A percentile compares a stretch with the other conserved stretches of the same genome.
Evolutionary conservation across 2,888 invertebrate species (phyloP).

Genomic region (Himalopsyche kuldschensis): DNA sequence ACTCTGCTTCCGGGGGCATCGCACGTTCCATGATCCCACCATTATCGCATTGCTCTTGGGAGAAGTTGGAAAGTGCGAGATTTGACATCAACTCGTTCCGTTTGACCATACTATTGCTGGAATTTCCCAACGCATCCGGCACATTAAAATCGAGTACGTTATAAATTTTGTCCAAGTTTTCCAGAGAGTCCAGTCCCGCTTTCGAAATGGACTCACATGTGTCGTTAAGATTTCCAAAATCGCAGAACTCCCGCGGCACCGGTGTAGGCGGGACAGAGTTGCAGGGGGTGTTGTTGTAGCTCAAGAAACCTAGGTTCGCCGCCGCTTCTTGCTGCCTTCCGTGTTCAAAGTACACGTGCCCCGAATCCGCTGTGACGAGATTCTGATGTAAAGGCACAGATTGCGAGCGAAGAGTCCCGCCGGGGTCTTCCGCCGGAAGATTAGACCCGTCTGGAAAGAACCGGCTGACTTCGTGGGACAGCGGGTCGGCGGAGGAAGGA

Average conservation of each 20-base stretch:
- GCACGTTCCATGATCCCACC: background rate
- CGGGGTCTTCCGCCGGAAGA: conserved; percentile 48
- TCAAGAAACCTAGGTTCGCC: conserved; percentile 46
- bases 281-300: conserved; percentile 60
- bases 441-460: conserved; percentile 59
- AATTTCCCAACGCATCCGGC: background rate
- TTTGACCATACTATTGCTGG: background rate
- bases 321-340: background rate
- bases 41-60: background rate
- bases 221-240: conserved; percentile 64
- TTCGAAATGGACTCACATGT: conserved; percentile 57
- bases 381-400: conserved; percentile 75
- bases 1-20: background rate
- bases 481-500: conserved; percentile 55
- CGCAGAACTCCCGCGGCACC: conserved; percentile 72
- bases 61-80: background rate
- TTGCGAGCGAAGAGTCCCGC: conserved; percentile 66
- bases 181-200: conserved; percentile 56
- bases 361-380: conserved; percentile 44
- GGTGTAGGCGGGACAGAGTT: conserved; percentile 70
- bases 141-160: conserved; percentile 61
- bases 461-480: conserved; percentile 64
- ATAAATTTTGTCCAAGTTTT: conserved; percentile 68
- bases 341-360: background rate
- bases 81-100: conserved; percentile 32